These are phyloP conservation scores for Pimpla rufipes DNA, from an alignment of 2,888 invertebrate species.

Conservation along the genomic window DNA sequence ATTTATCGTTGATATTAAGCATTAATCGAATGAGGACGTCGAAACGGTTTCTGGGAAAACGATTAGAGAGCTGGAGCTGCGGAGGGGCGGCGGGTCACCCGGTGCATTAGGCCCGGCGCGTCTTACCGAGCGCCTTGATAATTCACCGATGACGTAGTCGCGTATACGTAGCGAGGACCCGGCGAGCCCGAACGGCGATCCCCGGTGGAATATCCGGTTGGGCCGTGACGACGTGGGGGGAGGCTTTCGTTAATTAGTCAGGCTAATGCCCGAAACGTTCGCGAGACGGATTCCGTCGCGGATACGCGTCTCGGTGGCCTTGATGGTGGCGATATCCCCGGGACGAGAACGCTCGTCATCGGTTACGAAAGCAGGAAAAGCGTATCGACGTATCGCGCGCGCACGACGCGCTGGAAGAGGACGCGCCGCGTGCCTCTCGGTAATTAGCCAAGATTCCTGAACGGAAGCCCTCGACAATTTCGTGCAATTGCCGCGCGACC, in stretches of 20 bases:
- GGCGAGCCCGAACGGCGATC: slow-evolving; percentile 3
- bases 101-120: slow-evolving; percentile 12
- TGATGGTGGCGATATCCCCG: not conserved
- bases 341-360: not conserved
- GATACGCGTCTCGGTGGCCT: not conserved
- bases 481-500: slow-evolving; percentile 73
- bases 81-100: no score
- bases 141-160: not conserved
- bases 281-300: not conserved
- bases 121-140: slow-evolving; percentile 16
- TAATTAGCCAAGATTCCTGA: slow-evolving; percentile 77
- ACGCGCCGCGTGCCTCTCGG: slow-evolving; percentile 40
- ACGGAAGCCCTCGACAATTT: slow-evolving; percentile 73
- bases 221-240: not conserved
- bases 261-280: slow-evolving; percentile 32
- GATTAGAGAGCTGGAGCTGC: slow-evolving; percentile 16
- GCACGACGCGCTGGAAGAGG: slow-evolving; percentile 15
- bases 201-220: slow-evolving; percentile 4
- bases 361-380: slow-evolving; percentile 21
- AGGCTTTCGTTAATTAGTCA: slow-evolving; percentile 37
- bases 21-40: slow-evolving; percentile 18
- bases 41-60: not conserved
- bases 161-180: not conserved
- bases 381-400: no score
- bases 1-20: slow-evolving; percentile 39